Base-by-base conservation (phyloP, 2,113 vertebrate genomes). In the Rhipidura dahli region DNA sequence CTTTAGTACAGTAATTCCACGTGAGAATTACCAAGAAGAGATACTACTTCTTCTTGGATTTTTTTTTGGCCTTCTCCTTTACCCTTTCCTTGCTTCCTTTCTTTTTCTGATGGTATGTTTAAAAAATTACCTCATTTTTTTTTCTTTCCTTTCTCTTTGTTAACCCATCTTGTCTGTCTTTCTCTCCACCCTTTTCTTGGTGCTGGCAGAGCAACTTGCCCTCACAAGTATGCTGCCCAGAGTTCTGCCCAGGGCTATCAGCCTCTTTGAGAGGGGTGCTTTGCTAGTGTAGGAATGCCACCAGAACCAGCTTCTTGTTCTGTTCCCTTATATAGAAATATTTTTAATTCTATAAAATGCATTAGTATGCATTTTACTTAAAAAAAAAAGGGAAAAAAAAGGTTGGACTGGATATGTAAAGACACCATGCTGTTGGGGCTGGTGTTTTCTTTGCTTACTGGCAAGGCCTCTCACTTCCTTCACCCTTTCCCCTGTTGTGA, bases 291-390 rank as follows among this genome's bases (percentile, higher is more conserved):
- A 90, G 79, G 65, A 88, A 77, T 92, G 93, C 71, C 91, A 63
- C 73, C 70, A 90, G 89, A 96, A 90, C 6, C 71, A 92, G 50
- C 86, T 93, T 97, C 73, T 82, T 92, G 35, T 44, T 87, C 44
- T 82, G 49, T 91, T 96, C 30, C 83, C 83, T 96, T 95, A 57
- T 40, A 89, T 96, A 89, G 87, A 88, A 96, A 88, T 92, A 8
- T 65, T 91, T 94, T 95, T 24, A 85, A 93, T 97, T 83, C 59
- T 94, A 90, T 91, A 96, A 95, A 96, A n/a, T n/a, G n/a, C n/a
- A n/a, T n/a, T n/a, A n/a, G 56, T 81, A 90, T 95, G 71, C 45
- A 91, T 97, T 83, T 80, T 71, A 76, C 56, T 66, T 26, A 91
- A 86, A 96, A 64, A 42, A 68, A 50, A 37, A 1, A 15, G 12